These are phyloP conservation scores for Alosa alosa DNA, from an alignment of 2,113 vertebrate genomes.

Conservation along the genomic window DNA sequence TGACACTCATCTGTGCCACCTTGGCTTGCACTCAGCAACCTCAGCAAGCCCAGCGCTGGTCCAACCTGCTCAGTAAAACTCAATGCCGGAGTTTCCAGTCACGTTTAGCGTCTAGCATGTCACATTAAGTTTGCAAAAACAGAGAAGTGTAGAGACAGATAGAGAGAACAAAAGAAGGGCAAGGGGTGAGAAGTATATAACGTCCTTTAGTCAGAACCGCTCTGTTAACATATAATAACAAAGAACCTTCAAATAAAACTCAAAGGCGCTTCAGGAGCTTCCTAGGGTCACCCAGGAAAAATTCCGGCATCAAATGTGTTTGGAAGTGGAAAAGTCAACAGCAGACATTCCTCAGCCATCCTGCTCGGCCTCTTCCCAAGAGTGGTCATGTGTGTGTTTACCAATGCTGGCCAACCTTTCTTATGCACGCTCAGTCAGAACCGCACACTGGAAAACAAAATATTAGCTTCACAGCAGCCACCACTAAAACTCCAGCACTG, in stretches of 20 bases:
- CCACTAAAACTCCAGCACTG: background rate
- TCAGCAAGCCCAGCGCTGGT: background rate
- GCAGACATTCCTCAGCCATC: background rate
- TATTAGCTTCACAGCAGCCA: background rate
- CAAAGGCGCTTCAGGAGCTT: background rate
- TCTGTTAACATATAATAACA: background rate
- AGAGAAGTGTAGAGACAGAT: background rate
- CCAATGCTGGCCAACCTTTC: background rate
- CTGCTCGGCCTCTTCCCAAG: background rate
- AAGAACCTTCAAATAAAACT: background rate
- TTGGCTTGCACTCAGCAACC: background rate
- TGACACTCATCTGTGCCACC: background rate
- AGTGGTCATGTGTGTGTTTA: background rate
- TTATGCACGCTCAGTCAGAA: background rate
- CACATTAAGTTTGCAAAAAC: background rate
- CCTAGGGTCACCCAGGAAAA: background rate
- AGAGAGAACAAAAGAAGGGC: background rate
- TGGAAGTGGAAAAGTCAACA: conserved; percentile 7
- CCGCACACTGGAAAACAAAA: background rate
- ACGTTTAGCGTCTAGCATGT: background rate
- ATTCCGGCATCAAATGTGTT: background rate
- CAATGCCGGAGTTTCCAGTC: background rate
- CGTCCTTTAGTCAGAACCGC: background rate
- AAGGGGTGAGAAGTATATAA: background rate
- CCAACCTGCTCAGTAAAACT: background rate